Base-by-base conservation (phyloP, 2,113 vertebrate species). In the Eublepharis macularius region DNA sequence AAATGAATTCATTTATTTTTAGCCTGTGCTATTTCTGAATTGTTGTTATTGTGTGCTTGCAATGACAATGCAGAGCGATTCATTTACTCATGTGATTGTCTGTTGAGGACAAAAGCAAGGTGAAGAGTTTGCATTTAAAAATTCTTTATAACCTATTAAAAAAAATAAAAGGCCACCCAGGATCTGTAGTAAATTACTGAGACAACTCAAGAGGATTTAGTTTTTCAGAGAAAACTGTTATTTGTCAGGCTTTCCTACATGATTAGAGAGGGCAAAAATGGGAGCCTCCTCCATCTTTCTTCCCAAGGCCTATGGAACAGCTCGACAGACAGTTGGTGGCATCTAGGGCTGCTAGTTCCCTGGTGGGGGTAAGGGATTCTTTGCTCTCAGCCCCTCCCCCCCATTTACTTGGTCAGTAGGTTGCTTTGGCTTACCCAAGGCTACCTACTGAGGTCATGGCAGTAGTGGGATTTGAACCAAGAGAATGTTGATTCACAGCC, bases 1-100 rank as follows among this genome's bases (percentile, higher is more conserved):
- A 86, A 90, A 81, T 78, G 4, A 70, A 24, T 84, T 73, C 69
- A 39, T 76, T 90, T 85, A 43, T 76, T 86, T 89, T 92, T 49
- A 68, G 34, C 63, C 19, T 24, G 1, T 85, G 87, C 63, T 81
- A n/a, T 72, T 14, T 5, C 7, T 74, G n/a, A 80, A 1, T 88
- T 91, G 65, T 84, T 91, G 90, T 76, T 65, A 2, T 63, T 83
- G 26, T 77, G 75, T 74, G 26, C 45, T 79, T 87, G 34, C 68
- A 83, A 73, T 86, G 13, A 81, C 54, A 14, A 1, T 73, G 41
- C 29, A 32, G 51, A 68, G 14, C 45, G n/a, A 39, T 26, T 41
- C 4, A 80, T 92, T 36, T 89, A 84, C 21, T 83, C 26, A 76
- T 90, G 80, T 4, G 1, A 21, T 72, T 77, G 66, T 87, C n/a